Percentiles rank a stretch among this genome's conserved stretches.
phyloP scores from a whole-genome alignment of 2,113 vertebrate genomes.

The Bubalus kerabau region DNA sequence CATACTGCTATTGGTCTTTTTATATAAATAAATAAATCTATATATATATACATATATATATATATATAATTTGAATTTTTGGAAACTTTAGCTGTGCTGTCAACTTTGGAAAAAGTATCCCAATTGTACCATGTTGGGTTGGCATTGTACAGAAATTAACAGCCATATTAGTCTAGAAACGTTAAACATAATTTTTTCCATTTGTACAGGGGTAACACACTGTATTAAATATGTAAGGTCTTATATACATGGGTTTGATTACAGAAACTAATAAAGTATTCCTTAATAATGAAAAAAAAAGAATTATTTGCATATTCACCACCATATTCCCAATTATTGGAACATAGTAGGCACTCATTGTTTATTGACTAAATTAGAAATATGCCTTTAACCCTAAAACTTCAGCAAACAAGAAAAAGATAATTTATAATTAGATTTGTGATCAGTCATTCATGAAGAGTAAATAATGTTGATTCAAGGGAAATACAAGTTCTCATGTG shows the following conservation, averaged over 20 bases:
- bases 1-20: too few species aligned
- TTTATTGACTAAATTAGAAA: slow-evolving; percentile 9
- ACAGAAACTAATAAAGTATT: slow-evolving; percentile 99
- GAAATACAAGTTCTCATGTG: background rate
- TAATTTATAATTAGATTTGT: background rate
- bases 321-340: background rate
- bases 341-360: background rate
- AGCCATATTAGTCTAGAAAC: slow-evolving; percentile 89
- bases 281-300: slow-evolving; percentile 81
- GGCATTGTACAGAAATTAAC: slow-evolving; percentile 90
- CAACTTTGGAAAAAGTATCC: slow-evolving; percentile 84
- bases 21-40: too few species aligned
- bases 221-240: slow-evolving; percentile 99
- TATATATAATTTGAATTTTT: slow-evolving; percentile 86
- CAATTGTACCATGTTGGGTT: slow-evolving; percentile 84
- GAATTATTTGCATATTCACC: background rate
- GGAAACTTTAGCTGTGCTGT: slow-evolving; percentile 85
- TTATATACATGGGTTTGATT: slow-evolving; percentile 99
- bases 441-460: background rate
- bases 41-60: slow-evolving; percentile 56
- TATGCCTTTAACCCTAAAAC: background rate
- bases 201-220: slow-evolving; percentile 98
- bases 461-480: background rate
- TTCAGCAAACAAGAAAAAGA: background rate
- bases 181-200: slow-evolving; percentile 89